phyloP scores from a whole-genome alignment of 2,888 invertebrate genomes.

The Resseliella maxima region DNA sequence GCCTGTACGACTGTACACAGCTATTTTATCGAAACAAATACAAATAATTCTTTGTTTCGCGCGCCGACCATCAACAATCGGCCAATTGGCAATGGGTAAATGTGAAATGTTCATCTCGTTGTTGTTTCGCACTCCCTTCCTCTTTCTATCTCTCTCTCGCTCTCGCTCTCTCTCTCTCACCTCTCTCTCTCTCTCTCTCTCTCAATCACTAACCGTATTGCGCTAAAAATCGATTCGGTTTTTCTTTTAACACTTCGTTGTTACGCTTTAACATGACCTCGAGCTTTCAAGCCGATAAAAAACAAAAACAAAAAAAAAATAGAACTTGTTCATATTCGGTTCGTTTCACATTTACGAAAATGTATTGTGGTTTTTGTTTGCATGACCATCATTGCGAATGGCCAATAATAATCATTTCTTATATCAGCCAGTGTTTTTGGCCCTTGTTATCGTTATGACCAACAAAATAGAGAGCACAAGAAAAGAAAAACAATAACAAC shows the following conservation, averaged over 20 bases:
- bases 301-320: too few relatives aligned
- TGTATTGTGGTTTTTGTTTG: neutral
- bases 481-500: neutral
- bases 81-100: too few relatives aligned
- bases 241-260: conserved; percentile 19
- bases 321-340: neutral
- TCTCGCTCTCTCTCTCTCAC: too few relatives aligned
- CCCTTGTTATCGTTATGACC: neutral
- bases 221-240: neutral
- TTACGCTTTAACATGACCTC: neutral
- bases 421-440: neutral
- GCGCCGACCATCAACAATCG: too few relatives aligned
- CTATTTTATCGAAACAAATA: neutral
- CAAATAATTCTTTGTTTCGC: neutral
- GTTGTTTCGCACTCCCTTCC: neutral
- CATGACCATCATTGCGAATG: neutral
- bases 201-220: neutral
- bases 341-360: neutral
- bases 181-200: too few relatives aligned
- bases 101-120: neutral
- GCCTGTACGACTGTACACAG: neutral
- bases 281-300: neutral
- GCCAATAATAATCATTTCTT: conserved; percentile 27
- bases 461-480: neutral
- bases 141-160: too few relatives aligned